Conservation (phyloP, 2,113 vertebrate genomes). For the Aepyceros melampus region DNA sequence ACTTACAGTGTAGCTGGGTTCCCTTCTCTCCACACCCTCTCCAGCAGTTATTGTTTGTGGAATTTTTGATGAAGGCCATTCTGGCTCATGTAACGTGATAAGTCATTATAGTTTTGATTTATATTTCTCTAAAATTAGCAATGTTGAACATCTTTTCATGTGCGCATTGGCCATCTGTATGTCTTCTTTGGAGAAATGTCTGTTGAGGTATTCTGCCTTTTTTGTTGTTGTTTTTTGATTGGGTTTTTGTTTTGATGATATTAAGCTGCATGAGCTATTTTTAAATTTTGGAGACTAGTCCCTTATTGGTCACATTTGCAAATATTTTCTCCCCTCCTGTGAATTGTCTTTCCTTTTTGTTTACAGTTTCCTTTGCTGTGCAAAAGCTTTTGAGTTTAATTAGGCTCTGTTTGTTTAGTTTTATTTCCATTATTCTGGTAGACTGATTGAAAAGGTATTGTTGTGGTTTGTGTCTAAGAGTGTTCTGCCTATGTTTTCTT, state of each 20-base stretch:
- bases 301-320: background rate
- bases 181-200: background rate
- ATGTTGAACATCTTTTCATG: background rate
- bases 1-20: background rate
- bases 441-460: background rate
- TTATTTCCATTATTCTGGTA: background rate
- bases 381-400: background rate
- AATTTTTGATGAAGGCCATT: background rate
- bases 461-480: background rate
- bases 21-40: background rate
- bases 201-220: background rate
- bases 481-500: background rate
- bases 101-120: background rate
- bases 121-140: background rate
- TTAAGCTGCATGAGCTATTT: background rate
- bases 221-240: background rate
- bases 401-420: background rate
- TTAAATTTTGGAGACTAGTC: background rate
- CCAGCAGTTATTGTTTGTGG: background rate
- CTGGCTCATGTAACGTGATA: background rate
- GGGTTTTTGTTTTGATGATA: background rate
- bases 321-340: background rate
- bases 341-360: background rate
- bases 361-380: background rate
- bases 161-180: background rate